Conservation (phyloP, 2,888 invertebrate genomes). For the Trissolcus japonicus region DNA sequence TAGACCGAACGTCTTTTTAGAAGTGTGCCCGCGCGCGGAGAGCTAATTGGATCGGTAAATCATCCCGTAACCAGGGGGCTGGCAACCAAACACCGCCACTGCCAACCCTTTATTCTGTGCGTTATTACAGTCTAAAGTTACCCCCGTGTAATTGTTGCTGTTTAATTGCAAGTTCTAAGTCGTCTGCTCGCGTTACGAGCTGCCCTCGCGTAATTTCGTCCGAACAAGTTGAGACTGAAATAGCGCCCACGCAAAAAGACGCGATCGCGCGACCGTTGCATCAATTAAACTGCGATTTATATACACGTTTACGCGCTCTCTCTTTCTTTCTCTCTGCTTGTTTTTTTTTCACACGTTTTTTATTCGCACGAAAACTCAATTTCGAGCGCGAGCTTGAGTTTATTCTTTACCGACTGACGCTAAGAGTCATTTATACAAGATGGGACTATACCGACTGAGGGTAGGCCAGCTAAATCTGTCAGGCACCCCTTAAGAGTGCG, state of each 20-base stretch:
- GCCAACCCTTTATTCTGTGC: slow-evolving; percentile 76
- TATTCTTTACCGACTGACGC: not conserved
- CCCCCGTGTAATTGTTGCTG: slow-evolving; percentile 76
- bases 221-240: slow-evolving; percentile 58
- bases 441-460: no score
- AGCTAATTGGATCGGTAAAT: slow-evolving; percentile 77
- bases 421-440: not conserved
- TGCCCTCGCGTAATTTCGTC: slow-evolving; percentile 61
- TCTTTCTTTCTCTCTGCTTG: no score
- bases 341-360: not conserved
- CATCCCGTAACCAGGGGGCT: slow-evolving; percentile 74
- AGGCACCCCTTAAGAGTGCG: no score
- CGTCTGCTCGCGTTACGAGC: slow-evolving; percentile 66
- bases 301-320: slow-evolving; percentile 12
- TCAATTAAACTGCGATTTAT: slow-evolving; percentile 49
- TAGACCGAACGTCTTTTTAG: slow-evolving; percentile 75
- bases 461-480: no score
- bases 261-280: slow-evolving; percentile 30
- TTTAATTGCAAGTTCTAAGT: slow-evolving; percentile 76
- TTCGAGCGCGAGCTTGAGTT: not conserved
- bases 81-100: slow-evolving; percentile 68
- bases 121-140: slow-evolving; percentile 77
- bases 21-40: slow-evolving; percentile 66
- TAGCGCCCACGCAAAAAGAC: slow-evolving; percentile 52
- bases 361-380: not conserved